Percentiles rank a stretch among this genome's conserved stretches.
phyloP scores from a whole-genome alignment of 2,888 invertebrate genomes.

The Drosophila cognata region DNA sequence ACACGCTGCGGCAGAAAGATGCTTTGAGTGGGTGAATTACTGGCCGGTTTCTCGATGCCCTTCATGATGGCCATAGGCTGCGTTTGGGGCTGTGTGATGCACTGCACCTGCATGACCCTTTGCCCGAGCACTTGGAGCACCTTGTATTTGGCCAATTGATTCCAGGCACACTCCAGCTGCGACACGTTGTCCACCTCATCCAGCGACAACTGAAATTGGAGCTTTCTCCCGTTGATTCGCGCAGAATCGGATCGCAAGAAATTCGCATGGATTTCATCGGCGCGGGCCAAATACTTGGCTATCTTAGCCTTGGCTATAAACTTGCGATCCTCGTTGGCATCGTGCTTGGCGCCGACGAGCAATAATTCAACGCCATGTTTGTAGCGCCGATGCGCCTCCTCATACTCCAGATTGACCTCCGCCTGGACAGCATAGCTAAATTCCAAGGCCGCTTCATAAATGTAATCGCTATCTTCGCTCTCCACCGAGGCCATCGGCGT shows the following conservation, averaged over 20 bases:
- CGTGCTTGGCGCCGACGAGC: constrained; percentile 82
- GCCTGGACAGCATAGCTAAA: constrained; percentile 85
- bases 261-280: constrained; percentile 83
- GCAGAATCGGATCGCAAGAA: constrained; percentile 60
- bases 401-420: constrained; percentile 83
- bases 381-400: constrained; percentile 81
- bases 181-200: constrained; percentile 75
- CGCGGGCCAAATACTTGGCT: constrained; percentile 83
- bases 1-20: constrained; percentile 84
- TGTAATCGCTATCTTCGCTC: constrained; percentile 84
- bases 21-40: constrained; percentile 82
- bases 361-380: constrained; percentile 84
- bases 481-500: constrained; percentile 84
- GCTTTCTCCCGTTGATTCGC: constrained; percentile 26
- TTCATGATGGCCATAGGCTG: constrained; percentile 83
- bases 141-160: constrained; percentile 84
- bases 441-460: constrained; percentile 84
- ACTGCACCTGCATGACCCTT: constrained; percentile 84
- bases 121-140: constrained; percentile 81
- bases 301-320: constrained; percentile 85
- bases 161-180: constrained; percentile 83
- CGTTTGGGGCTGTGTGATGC: constrained; percentile 79
- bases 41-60: constrained; percentile 84
- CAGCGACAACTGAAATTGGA: constrained; percentile 82
- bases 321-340: constrained; percentile 82